Conservation (phyloP, 2,113 vertebrate genomes). For the Platanista minor region DNA sequence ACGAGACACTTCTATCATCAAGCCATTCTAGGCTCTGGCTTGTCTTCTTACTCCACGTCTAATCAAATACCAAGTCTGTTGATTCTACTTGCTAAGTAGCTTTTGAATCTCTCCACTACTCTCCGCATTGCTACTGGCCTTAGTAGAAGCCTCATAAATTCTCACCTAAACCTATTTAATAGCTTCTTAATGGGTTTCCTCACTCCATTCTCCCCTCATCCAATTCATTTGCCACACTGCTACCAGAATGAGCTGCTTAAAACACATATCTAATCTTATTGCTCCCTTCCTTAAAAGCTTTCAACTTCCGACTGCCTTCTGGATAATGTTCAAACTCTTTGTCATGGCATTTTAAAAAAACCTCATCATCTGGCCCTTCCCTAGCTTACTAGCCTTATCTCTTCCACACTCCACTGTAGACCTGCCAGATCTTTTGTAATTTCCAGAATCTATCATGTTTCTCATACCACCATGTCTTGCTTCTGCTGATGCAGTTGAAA, state of each 20-base stretch:
- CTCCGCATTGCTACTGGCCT: not conserved
- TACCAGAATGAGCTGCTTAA: conserved; percentile 50
- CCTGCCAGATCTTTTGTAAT: not conserved
- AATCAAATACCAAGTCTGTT: conserved; percentile 34
- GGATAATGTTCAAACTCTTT: conserved; percentile 55
- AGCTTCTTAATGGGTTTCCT: conserved; percentile 60
- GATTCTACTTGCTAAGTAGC: conserved; percentile 20
- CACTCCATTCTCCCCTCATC: not conserved
- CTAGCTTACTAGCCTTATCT: not conserved
- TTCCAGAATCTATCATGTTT: not conserved
- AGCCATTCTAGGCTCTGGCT: not conserved
- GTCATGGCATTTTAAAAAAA: not conserved
- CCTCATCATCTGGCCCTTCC: conserved; percentile 5
- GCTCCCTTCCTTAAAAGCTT: conserved; percentile 67
- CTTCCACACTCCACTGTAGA: not conserved
- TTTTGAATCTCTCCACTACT: conserved; percentile 21
- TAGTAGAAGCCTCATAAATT: conserved; percentile 47
- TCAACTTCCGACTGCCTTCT: conserved; percentile 51
- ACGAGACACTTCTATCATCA: not conserved
- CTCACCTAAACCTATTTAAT: conserved; percentile 54
- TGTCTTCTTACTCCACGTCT: not conserved
- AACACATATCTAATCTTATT: conserved; percentile 53
- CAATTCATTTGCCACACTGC: conserved; percentile 42
- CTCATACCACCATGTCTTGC: not conserved
- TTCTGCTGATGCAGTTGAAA: not conserved